Evolutionary conservation across 2,888 invertebrate species (phyloP), one percentile per base, ranked within the genome.

Genomic region (Heterodera filipjevi): DNA sequence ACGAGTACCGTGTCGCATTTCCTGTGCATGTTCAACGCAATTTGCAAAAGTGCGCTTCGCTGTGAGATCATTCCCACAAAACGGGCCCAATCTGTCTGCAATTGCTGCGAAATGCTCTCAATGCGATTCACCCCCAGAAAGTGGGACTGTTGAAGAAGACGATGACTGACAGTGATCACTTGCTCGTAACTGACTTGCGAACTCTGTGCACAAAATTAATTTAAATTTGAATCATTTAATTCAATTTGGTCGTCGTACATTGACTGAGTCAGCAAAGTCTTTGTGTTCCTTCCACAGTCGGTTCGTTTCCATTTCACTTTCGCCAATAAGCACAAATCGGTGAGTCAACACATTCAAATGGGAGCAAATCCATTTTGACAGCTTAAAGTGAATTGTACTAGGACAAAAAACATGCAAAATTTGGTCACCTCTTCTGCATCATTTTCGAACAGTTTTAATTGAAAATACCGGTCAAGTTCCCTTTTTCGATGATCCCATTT

Each of bases 391-490:
- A 53, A 19, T 22, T 22, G 32, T 53, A 44, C 30, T 3, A 12
- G 1, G 14, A 27, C 27, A 16, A 72, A 12, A 10, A 10, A 39
- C 6, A 10, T 39, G 12, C 6, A 59, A 59, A 49, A 59, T 59
- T 59, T 22, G 32, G 22, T 32, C 32, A 83, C 82, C 77, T 82
- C 96, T 90, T 96, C 95, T 86, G 96, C 97, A 90, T 98, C 98
- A 90, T 95, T 95, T 90, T 98, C 97, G 89, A 97, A 96, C 71
- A 97, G 92, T 74, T 96, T 92, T 86, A 97, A 92, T 90, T 98
- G 96, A 89, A 96, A 95, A 90, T 96, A 96, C 90, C 97, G 96
- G 89, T 97, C 96, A 82, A 98, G 92, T 90, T 96, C 95, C 87
- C 94, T 92, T 89, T 96, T 95, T 90, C 96, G 95, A 87, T 94